Conservation (phyloP, 2,888 invertebrate species). For the Muscina levida region DNA sequence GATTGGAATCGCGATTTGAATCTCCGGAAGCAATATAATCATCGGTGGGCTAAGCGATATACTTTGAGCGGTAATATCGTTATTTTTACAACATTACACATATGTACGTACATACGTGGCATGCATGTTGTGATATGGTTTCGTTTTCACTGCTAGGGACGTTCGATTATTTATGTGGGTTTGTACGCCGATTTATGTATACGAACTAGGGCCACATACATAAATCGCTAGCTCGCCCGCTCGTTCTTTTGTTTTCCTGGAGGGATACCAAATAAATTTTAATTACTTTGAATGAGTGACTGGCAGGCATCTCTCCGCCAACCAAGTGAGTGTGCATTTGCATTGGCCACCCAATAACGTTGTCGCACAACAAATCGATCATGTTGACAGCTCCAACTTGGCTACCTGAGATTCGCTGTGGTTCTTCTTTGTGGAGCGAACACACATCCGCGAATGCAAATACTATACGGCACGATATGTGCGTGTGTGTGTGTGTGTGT, state of each 20-base stretch:
- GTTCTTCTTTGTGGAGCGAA: background rate
- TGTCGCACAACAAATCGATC: constrained; percentile 68
- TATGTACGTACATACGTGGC: background rate
- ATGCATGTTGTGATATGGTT: background rate
- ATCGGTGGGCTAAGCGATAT: constrained; percentile 46
- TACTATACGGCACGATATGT: constrained; percentile 26
- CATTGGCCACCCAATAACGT: constrained; percentile 66
- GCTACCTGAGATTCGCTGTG: constrained; percentile 30
- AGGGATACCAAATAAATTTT: constrained; percentile 30
- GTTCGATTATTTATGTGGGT: background rate
- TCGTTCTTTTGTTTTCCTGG: too few species aligned
- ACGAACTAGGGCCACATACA: background rate
- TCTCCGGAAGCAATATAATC: constrained; percentile 76
- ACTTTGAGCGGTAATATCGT: constrained; percentile 30
- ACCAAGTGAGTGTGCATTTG: background rate
- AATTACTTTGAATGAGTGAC: constrained; percentile 14
- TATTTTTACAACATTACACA: constrained; percentile 36
- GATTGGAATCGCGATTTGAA: constrained; percentile 70
- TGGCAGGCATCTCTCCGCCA: too few species aligned
- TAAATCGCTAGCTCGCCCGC: background rate
- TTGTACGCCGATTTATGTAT: too few species aligned
- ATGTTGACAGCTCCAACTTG: constrained; percentile 66
- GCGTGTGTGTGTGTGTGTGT: constrained; percentile 25
- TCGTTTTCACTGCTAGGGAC: too few species aligned
- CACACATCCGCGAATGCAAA: background rate